These are phyloP conservation scores for Mycalesis mineus DNA, from an alignment of 2,888 invertebrate species.

Conservation along the genomic window DNA sequence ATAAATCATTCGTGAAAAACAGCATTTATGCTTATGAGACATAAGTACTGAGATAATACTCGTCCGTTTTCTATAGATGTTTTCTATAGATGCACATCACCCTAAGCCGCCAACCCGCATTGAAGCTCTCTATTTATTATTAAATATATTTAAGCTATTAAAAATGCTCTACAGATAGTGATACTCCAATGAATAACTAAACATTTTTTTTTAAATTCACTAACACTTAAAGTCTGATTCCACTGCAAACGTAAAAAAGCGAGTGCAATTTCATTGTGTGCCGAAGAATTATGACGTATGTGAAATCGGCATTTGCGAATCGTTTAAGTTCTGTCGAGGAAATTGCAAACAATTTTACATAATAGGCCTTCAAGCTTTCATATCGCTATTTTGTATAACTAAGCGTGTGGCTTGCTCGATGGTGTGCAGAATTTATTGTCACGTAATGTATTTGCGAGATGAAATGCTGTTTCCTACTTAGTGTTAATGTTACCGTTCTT, in stretches of 20 bases:
- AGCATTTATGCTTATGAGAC: no score
- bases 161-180: no score
- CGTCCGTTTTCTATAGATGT: no score
- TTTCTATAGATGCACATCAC: no score
- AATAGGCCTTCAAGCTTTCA: conserved; percentile 58
- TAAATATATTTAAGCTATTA: no score
- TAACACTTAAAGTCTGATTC: conserved; percentile 30
- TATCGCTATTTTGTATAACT: conserved; percentile 42
- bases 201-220: neutral
- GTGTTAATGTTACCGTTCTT: neutral
- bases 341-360: conserved; percentile 73
- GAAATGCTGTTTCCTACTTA: conserved; percentile 7
- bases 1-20: no score
- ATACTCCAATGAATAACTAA: no score
- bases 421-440: conserved; percentile 20
- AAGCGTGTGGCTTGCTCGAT: conserved; percentile 33
- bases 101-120: no score
- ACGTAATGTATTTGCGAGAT: conserved; percentile 14
- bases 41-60: no score
- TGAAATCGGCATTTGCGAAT: conserved; percentile 73
- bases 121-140: no score
- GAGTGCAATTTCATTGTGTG: conserved; percentile 75
- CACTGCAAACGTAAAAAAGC: conserved; percentile 59
- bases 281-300: conserved; percentile 75
- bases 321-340: conserved; percentile 70